Percentiles rank a stretch among this genome's conserved stretches.
Evolutionary conservation across 1,140 invertebrate species (phyloP).

Genomic region (Pachyrhynchus sulphureomaculatus): DNA sequence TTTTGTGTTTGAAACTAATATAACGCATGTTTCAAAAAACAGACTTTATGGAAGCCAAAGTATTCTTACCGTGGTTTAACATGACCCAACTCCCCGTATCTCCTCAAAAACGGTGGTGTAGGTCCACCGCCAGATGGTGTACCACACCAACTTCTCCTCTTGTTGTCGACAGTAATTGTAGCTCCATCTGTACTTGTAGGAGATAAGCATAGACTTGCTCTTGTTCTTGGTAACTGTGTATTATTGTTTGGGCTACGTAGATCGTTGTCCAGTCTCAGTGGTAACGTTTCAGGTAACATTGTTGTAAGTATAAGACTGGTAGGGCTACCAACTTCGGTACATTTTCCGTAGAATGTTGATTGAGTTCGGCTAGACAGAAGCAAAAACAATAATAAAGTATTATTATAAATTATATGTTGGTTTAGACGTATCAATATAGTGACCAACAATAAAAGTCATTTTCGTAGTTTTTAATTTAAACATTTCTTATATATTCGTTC

Average conservation of each 20-base stretch:
- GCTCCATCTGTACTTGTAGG: conserved; percentile 34
- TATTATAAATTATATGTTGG: too few relatives aligned
- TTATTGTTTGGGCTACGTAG: conserved; percentile 48
- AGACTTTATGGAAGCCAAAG: neutral
- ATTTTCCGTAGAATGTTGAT: neutral
- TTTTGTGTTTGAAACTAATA: too few relatives aligned
- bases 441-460: too few relatives aligned
- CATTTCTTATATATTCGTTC: too few relatives aligned
- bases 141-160: conserved; percentile 48
- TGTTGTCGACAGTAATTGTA: conserved; percentile 39
- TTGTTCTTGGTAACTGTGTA: conserved; percentile 40
- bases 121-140: conserved; percentile 37
- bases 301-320: neutral
- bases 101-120: conserved; percentile 32
- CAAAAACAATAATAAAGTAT: too few relatives aligned
- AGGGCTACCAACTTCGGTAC: neutral
- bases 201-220: conserved; percentile 46
- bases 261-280: conserved; percentile 44
- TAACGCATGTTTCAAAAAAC: too few relatives aligned
- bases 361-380: neutral
- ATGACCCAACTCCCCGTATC: conserved; percentile 49
- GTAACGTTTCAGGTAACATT: conserved; percentile 45
- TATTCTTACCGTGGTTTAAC: conserved; percentile 46
- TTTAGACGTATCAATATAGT: too few relatives aligned
- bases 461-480: too few relatives aligned